These are phyloP conservation scores for Fistularia tabacaria DNA, from an alignment of 2,797 vertebrate species.

Conservation along the genomic window DNA sequence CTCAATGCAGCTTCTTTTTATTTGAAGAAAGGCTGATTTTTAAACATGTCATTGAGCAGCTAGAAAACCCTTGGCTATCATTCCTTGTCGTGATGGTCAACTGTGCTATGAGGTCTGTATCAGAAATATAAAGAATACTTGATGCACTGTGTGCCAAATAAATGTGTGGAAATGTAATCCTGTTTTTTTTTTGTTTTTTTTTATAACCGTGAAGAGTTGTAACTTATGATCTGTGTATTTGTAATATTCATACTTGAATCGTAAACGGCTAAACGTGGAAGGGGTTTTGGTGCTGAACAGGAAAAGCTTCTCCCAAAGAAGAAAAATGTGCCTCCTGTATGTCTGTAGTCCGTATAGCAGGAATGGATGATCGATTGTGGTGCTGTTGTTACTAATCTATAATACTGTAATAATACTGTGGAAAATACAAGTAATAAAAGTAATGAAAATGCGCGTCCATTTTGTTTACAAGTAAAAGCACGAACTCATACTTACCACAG, in stretches of 20 bases:
- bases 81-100: conserved; percentile 63
- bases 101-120: conserved; percentile 87
- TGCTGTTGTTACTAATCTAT: conserved; percentile 69
- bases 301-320: conserved; percentile 69
- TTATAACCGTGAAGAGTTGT: conserved; percentile 77
- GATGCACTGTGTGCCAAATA: conserved; percentile 89
- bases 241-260: conserved; percentile 77
- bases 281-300: conserved; percentile 61
- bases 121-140: conserved; percentile 84
- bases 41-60: conserved; percentile 70
- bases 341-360: conserved; percentile 62
- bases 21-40: conserved; percentile 53
- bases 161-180: conserved; percentile 74
- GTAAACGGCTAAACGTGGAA: conserved; percentile 66
- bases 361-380: conserved; percentile 64
- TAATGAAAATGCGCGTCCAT: no score
- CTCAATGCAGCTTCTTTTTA: conserved; percentile 59
- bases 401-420: conserved; percentile 67
- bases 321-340: conserved; percentile 56
- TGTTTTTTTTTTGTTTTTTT: conserved; percentile 32
- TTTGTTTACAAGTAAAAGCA: no score
- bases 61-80: conserved; percentile 70
- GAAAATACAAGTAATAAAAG: no score
- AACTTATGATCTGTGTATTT: conserved; percentile 84
- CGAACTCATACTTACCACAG: no score